Conservation (phyloP, 2,888 invertebrate genomes). For the Tenthredo amoena region DNA sequence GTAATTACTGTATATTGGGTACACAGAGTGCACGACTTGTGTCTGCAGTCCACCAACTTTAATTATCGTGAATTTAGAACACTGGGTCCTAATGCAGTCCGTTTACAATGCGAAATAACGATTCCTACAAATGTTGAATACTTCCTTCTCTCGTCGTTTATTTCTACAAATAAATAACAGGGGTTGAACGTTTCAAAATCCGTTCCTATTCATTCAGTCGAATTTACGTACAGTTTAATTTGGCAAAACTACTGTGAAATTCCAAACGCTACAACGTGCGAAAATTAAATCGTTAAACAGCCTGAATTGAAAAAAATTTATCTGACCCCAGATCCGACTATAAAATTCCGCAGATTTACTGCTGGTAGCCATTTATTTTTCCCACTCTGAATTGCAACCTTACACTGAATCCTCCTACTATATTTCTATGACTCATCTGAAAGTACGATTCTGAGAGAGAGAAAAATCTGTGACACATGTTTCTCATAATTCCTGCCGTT, state of each 20-base stretch:
- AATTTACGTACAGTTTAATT: background rate
- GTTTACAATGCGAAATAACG: background rate
- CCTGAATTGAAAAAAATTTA: background rate
- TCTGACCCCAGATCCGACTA: background rate
- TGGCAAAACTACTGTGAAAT: background rate
- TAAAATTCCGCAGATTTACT: background rate
- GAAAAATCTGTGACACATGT: background rate
- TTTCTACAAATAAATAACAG: background rate
- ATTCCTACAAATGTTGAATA: background rate
- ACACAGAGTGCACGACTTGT: background rate
- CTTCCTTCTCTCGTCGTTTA: background rate
- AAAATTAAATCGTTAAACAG: background rate
- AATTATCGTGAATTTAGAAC: conserved; percentile 24
- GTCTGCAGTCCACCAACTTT: background rate
- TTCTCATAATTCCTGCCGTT: background rate
- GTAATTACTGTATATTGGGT: conserved; percentile 2
- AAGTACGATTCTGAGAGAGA: background rate
- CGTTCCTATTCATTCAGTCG: background rate
- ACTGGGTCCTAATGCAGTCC: background rate
- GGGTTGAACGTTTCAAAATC: background rate
- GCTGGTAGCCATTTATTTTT: background rate
- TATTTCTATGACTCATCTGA: background rate
- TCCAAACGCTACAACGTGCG: background rate
- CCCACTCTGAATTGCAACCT: background rate
- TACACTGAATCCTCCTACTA: background rate